Conservation (phyloP, 2,113 vertebrate species). For the Colossoma macropomum region DNA sequence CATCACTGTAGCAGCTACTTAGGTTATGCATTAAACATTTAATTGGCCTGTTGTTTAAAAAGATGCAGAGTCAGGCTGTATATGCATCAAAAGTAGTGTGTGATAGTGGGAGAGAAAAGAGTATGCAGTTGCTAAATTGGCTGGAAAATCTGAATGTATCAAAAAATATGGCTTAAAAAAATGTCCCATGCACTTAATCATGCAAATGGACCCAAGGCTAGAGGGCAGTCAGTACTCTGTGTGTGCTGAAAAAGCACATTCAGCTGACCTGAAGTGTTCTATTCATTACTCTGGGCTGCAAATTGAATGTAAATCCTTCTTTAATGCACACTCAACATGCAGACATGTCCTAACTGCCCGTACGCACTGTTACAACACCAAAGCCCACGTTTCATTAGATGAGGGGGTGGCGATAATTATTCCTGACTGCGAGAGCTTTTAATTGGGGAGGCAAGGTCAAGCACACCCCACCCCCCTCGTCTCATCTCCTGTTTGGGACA, state of each 20-base stretch:
- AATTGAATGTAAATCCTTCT: conserved; percentile 49
- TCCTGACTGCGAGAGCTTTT: conserved; percentile 47
- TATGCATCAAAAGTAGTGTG: not conserved
- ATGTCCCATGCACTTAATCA: conserved; percentile 17
- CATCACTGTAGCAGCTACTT: no score
- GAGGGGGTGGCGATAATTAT: conserved; percentile 44
- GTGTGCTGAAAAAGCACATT: conserved; percentile 41
- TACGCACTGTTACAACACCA: not conserved
- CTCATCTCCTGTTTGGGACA: conserved; percentile 32
- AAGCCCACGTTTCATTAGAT: conserved; percentile 38
- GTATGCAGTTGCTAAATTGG: not conserved
- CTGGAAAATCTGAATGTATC: not conserved
- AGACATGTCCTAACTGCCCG: conserved; percentile 26
- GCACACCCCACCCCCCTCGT: conserved; percentile 32
- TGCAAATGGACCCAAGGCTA: not conserved
- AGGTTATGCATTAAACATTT: no score
- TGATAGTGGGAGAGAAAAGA: not conserved
- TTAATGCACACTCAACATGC: conserved; percentile 24
- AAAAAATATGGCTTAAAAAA: not conserved
- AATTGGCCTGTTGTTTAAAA: no score
- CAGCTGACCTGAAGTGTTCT: conserved; percentile 28
- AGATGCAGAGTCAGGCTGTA: not conserved
- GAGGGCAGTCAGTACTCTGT: not conserved
- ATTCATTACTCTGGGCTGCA: conserved; percentile 39
- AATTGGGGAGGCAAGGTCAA: conserved; percentile 60